These are phyloP conservation scores for Zaprionus gabonicus DNA, from an alignment of 1,140 invertebrate genomes.

Conservation along the genomic window DNA sequence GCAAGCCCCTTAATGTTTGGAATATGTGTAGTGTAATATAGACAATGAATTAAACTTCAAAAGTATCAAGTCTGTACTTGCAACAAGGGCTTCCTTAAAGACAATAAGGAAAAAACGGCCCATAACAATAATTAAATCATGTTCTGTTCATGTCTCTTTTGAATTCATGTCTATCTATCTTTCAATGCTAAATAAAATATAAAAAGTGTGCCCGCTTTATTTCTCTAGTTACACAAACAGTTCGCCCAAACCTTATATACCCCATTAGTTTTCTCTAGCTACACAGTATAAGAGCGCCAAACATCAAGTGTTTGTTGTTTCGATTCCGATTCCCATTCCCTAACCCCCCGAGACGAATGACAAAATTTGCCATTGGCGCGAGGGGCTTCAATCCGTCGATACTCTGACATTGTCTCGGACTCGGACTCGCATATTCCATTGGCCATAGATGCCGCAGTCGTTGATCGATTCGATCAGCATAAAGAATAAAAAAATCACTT, in stretches of 20 bases:
- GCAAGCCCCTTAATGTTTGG: too few species aligned
- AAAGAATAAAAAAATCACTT: constrained; percentile 62
- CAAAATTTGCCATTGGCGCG: constrained; percentile 54
- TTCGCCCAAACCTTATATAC: not conserved
- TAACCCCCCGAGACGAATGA: constrained; percentile 59
- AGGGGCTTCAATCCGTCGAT: not conserved
- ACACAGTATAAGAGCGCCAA: constrained; percentile 40
- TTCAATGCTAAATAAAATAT: too few species aligned
- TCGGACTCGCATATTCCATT: not conserved
- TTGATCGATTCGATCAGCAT: constrained; percentile 81
- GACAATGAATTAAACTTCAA: too few species aligned
- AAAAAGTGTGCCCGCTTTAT: too few species aligned
- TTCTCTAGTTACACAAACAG: too few species aligned
- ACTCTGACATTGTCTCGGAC: not conserved
- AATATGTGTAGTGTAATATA: too few species aligned
- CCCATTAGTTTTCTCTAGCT: not conserved
- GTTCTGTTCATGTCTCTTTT: too few species aligned
- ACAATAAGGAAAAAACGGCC: too few species aligned
- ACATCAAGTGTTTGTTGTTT: constrained; percentile 78
- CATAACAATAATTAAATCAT: too few species aligned
- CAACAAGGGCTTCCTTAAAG: too few species aligned
- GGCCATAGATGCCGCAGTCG: constrained; percentile 39
- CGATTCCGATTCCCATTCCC: constrained; percentile 31
- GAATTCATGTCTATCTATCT: too few species aligned
- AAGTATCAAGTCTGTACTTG: too few species aligned